A percentile compares a stretch with the other conserved stretches of the same genome.
These are phyloP conservation scores for Phalloptychus januarius DNA, from an alignment of 2,797 vertebrate species.

Conservation along the genomic window DNA sequence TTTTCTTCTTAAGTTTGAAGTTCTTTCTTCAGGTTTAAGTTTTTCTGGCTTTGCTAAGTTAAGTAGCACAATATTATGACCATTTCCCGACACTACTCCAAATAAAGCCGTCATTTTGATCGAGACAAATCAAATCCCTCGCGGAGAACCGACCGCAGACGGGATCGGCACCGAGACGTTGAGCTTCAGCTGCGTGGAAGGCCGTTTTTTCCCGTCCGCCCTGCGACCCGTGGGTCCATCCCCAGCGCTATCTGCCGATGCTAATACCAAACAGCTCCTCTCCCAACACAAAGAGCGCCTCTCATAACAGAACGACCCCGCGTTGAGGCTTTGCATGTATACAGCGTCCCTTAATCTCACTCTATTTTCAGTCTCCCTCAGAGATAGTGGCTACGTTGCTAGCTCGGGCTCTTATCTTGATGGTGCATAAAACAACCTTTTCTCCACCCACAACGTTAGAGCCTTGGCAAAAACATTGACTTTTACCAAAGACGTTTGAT, in stretches of 20 bases:
- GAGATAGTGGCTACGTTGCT: constrained; percentile 23
- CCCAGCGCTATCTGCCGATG: constrained; percentile 55
- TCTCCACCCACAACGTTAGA: background rate
- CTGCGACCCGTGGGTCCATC: constrained; percentile 39
- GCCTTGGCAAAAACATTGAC: background rate
- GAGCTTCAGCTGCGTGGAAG: no score
- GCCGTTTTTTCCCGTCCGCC: constrained; percentile 3
- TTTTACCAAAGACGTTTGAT: background rate
- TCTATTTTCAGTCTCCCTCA: constrained; percentile 25
- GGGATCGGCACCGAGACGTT: background rate
- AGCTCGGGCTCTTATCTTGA: background rate
- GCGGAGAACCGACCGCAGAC: background rate
- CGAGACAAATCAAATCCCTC: background rate
- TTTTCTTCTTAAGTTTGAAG: background rate
- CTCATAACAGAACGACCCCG: constrained; percentile 45
- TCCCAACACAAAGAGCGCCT: constrained; percentile 62
- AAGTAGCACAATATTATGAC: constrained; percentile 16
- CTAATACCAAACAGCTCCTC: constrained; percentile 69
- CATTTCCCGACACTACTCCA: background rate
- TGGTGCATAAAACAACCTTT: background rate
- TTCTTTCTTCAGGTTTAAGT: no score
- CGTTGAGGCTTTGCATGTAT: constrained; percentile 43
- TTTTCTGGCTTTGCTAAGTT: background rate
- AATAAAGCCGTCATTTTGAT: background rate
- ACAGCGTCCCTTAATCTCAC: constrained; percentile 44